Evolutionary conservation across 2,113 vertebrate species (phyloP), one percentile per base, ranked within the genome.

Genomic region (Sprattus sprattus): DNA sequence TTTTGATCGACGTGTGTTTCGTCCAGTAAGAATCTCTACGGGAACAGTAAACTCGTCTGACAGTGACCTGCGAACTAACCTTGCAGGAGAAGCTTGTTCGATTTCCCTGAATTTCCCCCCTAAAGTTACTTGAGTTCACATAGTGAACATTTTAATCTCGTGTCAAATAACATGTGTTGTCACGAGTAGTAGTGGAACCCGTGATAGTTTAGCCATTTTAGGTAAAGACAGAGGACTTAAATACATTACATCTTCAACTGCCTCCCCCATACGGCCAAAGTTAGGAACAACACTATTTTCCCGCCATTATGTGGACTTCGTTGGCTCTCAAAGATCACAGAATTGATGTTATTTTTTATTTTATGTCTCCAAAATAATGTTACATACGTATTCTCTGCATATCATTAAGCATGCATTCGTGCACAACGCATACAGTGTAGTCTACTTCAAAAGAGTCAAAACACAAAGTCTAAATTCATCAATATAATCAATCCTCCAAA

Each of bases 21-120:
- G 18, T 82, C 87, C 22, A 78, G 88, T 86, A 81, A 49, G 47
- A 49, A 49, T 49, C 0, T 49, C 47, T 49, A 49, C 47, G 9
- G 47, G 9, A 49, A 49, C 47, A 49, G 47, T 49, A 49, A 11
- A 8, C 10, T 49, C 47, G 47, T 49, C 11, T 49, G 47, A 49
- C 47, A 49, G 13, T 11, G 47, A 49, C 47, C 47, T 49, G 47
- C 47, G 47, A 49, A 8, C 9, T 49, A 49, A 49, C 8, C 47
- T 49, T 49, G 9, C 39, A 39, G 1, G 2, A 1, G 39, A 39
- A 39, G 39, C 47, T 9, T 49, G 9, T 49, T 49, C 47, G 13
- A 49, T 9, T 49, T 49, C 13, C 13, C 47, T 49, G 13, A 49
- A 49, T 11, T 4, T 49, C 9, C 47, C 13, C 47, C 47, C 8